phyloP scores from a whole-genome alignment of 1,140 invertebrate species.

The Polypedilum pembai region DNA sequence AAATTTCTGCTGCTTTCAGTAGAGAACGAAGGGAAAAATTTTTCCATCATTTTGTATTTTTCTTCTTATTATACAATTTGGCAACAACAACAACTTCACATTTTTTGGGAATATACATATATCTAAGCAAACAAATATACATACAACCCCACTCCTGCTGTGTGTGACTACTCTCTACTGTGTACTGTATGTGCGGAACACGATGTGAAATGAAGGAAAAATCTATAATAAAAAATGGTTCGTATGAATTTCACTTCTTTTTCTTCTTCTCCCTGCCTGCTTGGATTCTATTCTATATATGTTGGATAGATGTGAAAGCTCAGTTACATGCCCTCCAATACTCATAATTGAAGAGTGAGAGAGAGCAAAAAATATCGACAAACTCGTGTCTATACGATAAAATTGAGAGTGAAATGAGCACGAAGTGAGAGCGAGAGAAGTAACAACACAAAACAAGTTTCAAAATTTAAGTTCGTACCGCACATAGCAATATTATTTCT shows the following conservation, averaged over 20 bases:
- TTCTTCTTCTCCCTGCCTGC: not conserved
- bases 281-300: not conserved
- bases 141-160: not conserved
- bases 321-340: not conserved
- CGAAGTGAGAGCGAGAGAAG: not conserved
- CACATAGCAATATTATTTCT: not conserved
- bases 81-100: no score
- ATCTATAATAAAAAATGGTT: constrained; percentile 27
- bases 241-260: constrained; percentile 16
- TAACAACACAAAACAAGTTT: not conserved
- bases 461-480: not conserved
- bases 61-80: constrained; percentile 7
- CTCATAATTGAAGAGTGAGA: not conserved
- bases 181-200: not conserved
- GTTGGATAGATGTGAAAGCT: not conserved
- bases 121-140: not conserved
- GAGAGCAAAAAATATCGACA: not conserved
- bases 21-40: constrained; percentile 10
- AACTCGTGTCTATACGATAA: not conserved
- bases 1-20: constrained; percentile 10
- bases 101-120: not conserved
- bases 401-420: no score
- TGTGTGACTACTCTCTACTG: not conserved
- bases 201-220: constrained; percentile 27
- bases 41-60: constrained; percentile 20